Percentiles rank a stretch among this genome's conserved stretches.
phyloP scores from a whole-genome alignment of 2,888 invertebrate species.

The Podotricha telesiphe region DNA sequence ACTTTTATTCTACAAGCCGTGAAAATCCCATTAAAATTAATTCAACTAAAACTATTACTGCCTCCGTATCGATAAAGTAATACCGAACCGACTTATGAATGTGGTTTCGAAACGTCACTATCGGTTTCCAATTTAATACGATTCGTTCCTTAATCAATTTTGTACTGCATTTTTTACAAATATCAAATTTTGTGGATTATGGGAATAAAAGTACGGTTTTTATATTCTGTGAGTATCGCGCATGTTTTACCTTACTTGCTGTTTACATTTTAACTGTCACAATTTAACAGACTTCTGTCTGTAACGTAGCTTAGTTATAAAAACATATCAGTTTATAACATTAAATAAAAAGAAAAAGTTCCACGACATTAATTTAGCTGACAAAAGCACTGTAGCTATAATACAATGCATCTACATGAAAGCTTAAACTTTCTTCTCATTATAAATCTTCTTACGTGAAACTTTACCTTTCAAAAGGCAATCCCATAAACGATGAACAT shows the following conservation, averaged over 20 bases:
- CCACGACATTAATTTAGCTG: too few species aligned
- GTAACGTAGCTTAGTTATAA: not conserved
- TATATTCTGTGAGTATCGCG: conserved; percentile 8
- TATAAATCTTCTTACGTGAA: not conserved
- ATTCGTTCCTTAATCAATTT: conserved; percentile 84
- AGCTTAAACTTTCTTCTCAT: not conserved
- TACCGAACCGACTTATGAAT: conserved; percentile 81
- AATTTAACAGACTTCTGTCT: not conserved
- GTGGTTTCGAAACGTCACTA: conserved; percentile 83
- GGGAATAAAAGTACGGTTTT: conserved; percentile 3
- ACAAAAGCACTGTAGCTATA: not conserved
- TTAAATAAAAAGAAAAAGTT: too few species aligned
- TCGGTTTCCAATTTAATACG: conserved; percentile 83
- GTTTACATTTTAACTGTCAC: not conserved
- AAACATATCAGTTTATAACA: too few species aligned
- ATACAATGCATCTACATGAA: not conserved
- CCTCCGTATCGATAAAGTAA: conserved; percentile 82
- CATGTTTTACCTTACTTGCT: not conserved
- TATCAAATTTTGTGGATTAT: conserved; percentile 31
- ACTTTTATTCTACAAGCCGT: conserved; percentile 81
- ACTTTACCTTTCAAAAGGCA: conserved; percentile 58
- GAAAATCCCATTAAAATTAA: conserved; percentile 83
- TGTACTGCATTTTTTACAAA: conserved; percentile 73
- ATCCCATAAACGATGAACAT: conserved; percentile 78
- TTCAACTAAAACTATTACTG: conserved; percentile 82